Evolutionary conservation across 2,888 invertebrate species (phyloP), one percentile per base, ranked within the genome.

Genomic region (Tipula helvola): DNA sequence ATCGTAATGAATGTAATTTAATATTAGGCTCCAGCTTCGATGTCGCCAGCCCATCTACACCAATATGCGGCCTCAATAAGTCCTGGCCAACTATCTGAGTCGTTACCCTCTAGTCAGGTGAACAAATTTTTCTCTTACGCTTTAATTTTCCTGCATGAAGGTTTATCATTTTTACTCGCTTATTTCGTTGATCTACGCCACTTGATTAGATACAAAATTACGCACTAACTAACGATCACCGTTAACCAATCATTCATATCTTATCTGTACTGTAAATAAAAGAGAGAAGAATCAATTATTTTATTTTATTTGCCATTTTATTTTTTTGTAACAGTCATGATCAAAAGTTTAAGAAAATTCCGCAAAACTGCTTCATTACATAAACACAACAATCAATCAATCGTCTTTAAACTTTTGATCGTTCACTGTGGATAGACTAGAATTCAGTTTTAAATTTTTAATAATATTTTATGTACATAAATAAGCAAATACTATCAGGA

Each of bases 11-110:
- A 18, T 71, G 71, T 71, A 71, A 86, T 57, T 57, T 86, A 36
- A 57, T 36, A 57, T 39, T 84, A 97, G 96, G 97, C 97, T 91
- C 97, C 97, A 90, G 97, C 97, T 91, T 96, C 96, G 91, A 96
- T 97, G 96, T 96, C 96, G 88, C 96, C 96, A 89, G 96, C 96
- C 91, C 96, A 96, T 93, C 94, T 95, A 91, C 95, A 95, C 92
- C 95, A 95, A 92, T 95, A 95, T 92, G 95, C 95, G 90, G 93
- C 93, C 89, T 93, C 93, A 88, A 90, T 92, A 91, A 93, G 93
- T 89, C 93, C 93, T 88, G 93, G 93, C 90, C 93, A 94, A 91
- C 93, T 94, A 89, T 95, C 95, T 89, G 96, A 96, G 93, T 95
- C 95, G 90, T 95, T 96, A 92, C 95, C 96, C 90, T 93, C 95